Conservation (phyloP, 1,140 invertebrate genomes). For the Zaprionus vittiger region DNA sequence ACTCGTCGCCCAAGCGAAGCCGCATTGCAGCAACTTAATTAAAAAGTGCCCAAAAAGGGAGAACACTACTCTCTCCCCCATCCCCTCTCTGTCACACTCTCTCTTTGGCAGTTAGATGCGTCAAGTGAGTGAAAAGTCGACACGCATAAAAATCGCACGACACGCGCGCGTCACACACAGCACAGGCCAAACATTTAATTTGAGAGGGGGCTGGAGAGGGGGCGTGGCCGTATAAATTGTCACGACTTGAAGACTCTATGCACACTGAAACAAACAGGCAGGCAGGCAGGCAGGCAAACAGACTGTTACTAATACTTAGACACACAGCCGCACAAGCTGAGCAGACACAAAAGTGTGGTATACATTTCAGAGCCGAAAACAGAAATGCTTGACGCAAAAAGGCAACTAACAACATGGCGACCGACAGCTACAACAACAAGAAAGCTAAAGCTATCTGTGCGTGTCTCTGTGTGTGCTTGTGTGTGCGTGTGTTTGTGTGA, state of each 20-base stretch:
- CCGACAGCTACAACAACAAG: conserved; percentile 48
- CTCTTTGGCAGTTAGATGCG: background rate
- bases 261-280: conserved; percentile 57
- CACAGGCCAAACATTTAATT: conserved; percentile 51
- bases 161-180: conserved; percentile 64
- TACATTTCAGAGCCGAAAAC: conserved; percentile 67
- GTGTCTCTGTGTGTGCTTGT: conserved; percentile 32
- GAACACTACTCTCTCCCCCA: background rate
- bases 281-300: conserved; percentile 35
- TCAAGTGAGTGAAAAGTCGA: conserved; percentile 57
- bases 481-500: conserved; percentile 41
- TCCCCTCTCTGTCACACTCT: background rate
- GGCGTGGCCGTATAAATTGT: conserved; percentile 65
- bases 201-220: conserved; percentile 3
- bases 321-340: conserved; percentile 1
- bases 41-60: conserved; percentile 41
- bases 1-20: conserved; percentile 36
- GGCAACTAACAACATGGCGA: conserved; percentile 45
- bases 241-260: conserved; percentile 59
- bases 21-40: conserved; percentile 67
- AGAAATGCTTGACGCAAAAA: conserved; percentile 66
- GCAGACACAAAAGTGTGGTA: conserved; percentile 57
- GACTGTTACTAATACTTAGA: conserved; percentile 28
- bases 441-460: conserved; percentile 14
- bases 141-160: conserved; percentile 68